Evolutionary conservation across 2,113 vertebrate genomes (phyloP).

Genomic region (Prunella fulvescens): DNA sequence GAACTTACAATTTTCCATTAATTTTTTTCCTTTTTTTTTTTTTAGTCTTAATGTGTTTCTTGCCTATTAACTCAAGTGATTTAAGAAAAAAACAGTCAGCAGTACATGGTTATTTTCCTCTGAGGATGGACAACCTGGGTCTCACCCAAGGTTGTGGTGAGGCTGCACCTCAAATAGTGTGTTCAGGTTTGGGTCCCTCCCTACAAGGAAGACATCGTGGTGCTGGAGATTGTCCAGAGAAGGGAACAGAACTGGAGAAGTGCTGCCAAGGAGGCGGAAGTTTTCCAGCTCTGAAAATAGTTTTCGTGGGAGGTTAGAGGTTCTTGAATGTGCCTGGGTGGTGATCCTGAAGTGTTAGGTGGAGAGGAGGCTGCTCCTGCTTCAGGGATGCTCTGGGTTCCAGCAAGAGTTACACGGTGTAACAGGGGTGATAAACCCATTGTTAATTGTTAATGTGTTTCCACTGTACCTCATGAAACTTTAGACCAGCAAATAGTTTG

Average conservation of each 20-base stretch:
- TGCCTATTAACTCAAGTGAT: not conserved
- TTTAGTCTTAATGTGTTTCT: not conserved
- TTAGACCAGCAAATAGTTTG: not conserved
- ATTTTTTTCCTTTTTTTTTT: not conserved
- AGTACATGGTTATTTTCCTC: not conserved
- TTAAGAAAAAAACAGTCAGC: not conserved
- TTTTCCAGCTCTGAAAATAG: not conserved
- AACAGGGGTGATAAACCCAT: not conserved
- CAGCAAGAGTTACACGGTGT: rapidly evolving
- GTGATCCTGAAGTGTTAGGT: not conserved
- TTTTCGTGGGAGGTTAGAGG: not conserved
- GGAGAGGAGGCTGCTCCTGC: not conserved
- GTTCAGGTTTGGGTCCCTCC: not conserved
- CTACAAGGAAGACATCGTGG: not conserved
- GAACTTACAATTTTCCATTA: not conserved
- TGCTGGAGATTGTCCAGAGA: not conserved
- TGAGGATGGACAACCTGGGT: no score
- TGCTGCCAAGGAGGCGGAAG: not conserved
- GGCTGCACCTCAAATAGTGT: rapidly evolving
- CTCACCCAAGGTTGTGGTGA: not conserved
- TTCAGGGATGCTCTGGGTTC: not conserved
- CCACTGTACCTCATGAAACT: not conserved
- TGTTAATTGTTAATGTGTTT: no score
- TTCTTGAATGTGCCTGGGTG: not conserved
- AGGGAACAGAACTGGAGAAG: not conserved